phyloP scores from a whole-genome alignment of 2,888 invertebrate genomes.

The Icerya purchasi region DNA sequence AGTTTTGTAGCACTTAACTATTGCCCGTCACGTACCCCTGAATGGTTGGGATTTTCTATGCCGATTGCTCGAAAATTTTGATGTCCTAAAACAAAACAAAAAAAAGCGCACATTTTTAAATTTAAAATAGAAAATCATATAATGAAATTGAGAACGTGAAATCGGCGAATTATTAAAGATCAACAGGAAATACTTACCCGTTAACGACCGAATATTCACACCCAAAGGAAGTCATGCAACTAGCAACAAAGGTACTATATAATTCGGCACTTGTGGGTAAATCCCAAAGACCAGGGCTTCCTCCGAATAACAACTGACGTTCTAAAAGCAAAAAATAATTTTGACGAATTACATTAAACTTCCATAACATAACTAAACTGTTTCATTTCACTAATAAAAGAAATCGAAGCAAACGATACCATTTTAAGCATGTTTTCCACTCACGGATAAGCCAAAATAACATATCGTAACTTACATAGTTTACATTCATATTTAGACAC shows the following conservation, averaged over 20 bases:
- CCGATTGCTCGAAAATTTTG: conserved; percentile 91
- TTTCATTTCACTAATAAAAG: no score
- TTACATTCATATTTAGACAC: no score
- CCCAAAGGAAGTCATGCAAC: conserved; percentile 80
- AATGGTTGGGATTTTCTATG: conserved; percentile 91
- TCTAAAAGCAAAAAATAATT: no score
- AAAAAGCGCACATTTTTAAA: no score
- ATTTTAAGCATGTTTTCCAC: no score
- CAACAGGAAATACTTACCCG: conserved; percentile 34
- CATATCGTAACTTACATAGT: no score
- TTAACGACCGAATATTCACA: conserved; percentile 52
- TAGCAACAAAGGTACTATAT: conserved; percentile 43
- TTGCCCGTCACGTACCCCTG: conserved; percentile 83
- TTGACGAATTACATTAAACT: no score
- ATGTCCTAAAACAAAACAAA: conserved; percentile 42
- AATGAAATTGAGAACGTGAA: conserved; percentile 7
- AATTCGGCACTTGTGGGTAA: conserved; percentile 37
- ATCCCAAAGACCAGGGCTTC: conserved; percentile 27
- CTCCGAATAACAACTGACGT: no score
- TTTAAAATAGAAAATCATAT: conserved; percentile 17
- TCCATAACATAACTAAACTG: no score
- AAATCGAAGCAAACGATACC: no score
- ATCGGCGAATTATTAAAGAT: neutral
- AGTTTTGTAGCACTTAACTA: conserved; percentile 16
- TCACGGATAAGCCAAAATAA: no score